These are phyloP conservation scores for Rhipidura dahli DNA, from an alignment of 2,113 vertebrate species.

Conservation along the genomic window DNA sequence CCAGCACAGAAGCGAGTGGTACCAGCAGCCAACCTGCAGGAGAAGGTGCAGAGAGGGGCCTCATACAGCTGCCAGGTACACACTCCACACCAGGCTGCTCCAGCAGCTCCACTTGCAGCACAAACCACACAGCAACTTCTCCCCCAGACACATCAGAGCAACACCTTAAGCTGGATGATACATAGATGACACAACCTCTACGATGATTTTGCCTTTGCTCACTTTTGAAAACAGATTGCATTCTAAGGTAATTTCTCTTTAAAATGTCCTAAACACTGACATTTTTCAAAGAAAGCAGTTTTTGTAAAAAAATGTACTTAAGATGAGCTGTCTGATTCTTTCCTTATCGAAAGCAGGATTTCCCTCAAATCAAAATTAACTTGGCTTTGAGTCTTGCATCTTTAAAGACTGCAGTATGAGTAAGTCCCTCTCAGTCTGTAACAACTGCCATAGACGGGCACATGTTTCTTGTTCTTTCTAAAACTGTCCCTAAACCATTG, in stretches of 20 bases:
- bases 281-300: background rate
- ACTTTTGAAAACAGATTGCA: fast-evolving
- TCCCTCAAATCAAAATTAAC: background rate
- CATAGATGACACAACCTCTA: background rate
- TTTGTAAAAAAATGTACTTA: background rate
- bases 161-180: fast-evolving
- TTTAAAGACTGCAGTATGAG: background rate
- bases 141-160: background rate
- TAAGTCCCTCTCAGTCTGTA: background rate
- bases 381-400: background rate
- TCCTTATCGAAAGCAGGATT: background rate
- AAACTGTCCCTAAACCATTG: background rate
- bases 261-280: background rate
- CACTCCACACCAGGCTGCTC: background rate
- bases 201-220: background rate
- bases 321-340: background rate
- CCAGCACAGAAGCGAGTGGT: conserved; percentile 92
- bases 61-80: background rate
- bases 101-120: background rate
- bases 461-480: background rate
- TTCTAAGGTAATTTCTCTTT: background rate
- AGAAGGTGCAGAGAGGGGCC: background rate
- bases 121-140: background rate
- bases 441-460: background rate
- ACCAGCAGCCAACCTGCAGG: conserved; percentile 87